These are phyloP conservation scores for Cercocebus atys DNA, from an alignment of 2,113 vertebrate genomes.

Conservation along the genomic window DNA sequence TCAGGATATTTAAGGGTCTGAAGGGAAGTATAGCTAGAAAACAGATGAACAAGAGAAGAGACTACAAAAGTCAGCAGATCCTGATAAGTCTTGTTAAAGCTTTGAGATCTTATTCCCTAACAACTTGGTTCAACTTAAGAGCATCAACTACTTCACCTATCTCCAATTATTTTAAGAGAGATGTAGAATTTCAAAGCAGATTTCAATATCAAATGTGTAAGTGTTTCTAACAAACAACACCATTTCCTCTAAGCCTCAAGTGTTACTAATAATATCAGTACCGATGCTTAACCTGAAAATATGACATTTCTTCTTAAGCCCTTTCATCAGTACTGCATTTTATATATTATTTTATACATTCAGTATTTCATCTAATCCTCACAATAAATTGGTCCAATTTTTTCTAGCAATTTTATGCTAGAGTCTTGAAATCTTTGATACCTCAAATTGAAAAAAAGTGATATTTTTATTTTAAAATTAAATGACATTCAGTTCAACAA, in stretches of 20 bases:
- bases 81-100: not conserved
- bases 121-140: not conserved
- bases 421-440: not conserved
- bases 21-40: not conserved
- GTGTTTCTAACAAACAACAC: not conserved
- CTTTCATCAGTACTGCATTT: not conserved
- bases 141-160: not conserved
- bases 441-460: not conserved
- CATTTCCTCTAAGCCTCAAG: slow-evolving; percentile 23
- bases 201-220: slow-evolving; percentile 13
- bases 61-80: not conserved
- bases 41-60: not conserved
- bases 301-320: not conserved
- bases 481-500: not conserved
- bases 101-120: not conserved
- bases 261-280: not conserved
- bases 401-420: not conserved
- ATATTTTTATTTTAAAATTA: slow-evolving; percentile 18
- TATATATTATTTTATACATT: not conserved
- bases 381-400: not conserved
- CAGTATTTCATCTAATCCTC: not conserved
- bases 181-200: not conserved
- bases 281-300: not conserved
- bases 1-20: not conserved
- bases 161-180: not conserved